Evolutionary conservation across 2,888 invertebrate species (phyloP).

Genomic region (Cheiracanthium punctorium): DNA sequence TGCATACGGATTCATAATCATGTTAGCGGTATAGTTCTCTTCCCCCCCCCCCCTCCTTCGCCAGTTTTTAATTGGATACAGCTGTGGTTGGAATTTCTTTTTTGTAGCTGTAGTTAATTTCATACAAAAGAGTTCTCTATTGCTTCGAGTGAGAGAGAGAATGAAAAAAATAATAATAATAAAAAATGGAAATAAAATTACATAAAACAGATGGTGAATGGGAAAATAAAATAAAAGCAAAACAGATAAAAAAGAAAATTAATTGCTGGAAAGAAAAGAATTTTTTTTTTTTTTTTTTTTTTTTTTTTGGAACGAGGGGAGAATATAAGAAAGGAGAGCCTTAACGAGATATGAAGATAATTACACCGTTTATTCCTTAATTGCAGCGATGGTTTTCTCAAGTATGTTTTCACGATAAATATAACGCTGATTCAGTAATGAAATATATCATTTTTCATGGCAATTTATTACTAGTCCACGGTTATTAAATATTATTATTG

Average conservation of each 20-base stretch:
- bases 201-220: background rate
- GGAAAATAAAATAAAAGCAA: background rate
- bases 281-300: too few species aligned
- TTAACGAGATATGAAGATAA: background rate
- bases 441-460: background rate
- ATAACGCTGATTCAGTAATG: background rate
- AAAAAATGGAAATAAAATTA: background rate
- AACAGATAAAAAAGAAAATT: slow-evolving; percentile 14
- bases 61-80: slow-evolving; percentile 18
- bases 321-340: background rate
- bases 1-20: background rate
- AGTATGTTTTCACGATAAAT: background rate
- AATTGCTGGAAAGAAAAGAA: too few species aligned
- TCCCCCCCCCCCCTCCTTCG: too few species aligned
- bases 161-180: background rate
- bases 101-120: background rate
- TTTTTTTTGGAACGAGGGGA: too few species aligned
- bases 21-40: background rate
- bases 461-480: background rate
- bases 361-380: background rate
- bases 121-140: background rate
- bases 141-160: background rate
- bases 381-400: background rate
- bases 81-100: slow-evolving; percentile 19
- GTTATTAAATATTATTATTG: too few species aligned